Conservation (phyloP, 2,888 invertebrate genomes). For the Cybosia mesomella region DNA sequence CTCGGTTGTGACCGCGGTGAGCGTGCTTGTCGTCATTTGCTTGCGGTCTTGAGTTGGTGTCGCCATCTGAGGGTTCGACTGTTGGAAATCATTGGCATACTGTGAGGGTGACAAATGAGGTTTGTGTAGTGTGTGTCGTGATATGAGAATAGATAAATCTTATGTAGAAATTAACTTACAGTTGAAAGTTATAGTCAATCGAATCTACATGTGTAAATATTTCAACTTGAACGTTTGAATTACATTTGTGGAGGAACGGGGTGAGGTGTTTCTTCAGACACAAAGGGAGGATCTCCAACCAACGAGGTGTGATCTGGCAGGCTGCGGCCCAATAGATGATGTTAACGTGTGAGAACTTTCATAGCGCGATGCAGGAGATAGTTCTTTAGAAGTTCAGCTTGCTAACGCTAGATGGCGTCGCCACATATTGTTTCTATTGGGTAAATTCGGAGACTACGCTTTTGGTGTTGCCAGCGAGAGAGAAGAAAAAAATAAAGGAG, state of each 20-base stretch:
- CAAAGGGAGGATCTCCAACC: neutral
- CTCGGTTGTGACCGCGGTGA: conserved; percentile 91
- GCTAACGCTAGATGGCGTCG: too few relatives aligned
- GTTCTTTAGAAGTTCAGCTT: too few relatives aligned
- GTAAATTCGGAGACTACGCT: too few relatives aligned
- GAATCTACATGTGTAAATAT: too few relatives aligned
- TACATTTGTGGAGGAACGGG: neutral
- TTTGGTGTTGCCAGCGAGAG: too few relatives aligned
- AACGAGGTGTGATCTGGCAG: neutral
- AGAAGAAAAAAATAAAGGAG: too few relatives aligned
- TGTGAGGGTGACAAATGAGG: neutral
- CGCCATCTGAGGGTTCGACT: conserved; percentile 79
- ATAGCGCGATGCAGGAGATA: neutral
- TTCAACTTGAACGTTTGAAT: too few relatives aligned
- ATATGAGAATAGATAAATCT: neutral
- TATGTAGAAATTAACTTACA: neutral
- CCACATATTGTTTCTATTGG: too few relatives aligned
- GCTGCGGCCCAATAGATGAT: too few relatives aligned
- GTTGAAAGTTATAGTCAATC: neutral
- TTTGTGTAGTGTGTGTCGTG: neutral
- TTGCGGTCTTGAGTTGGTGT: conserved; percentile 90
- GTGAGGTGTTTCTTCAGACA: neutral
- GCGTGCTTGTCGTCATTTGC: conserved; percentile 90
- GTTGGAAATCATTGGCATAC: conserved; percentile 58
- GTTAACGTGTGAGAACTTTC: neutral